These are phyloP conservation scores for Trachelus iudaicus DNA, from an alignment of 2,888 invertebrate species.

Conservation along the genomic window DNA sequence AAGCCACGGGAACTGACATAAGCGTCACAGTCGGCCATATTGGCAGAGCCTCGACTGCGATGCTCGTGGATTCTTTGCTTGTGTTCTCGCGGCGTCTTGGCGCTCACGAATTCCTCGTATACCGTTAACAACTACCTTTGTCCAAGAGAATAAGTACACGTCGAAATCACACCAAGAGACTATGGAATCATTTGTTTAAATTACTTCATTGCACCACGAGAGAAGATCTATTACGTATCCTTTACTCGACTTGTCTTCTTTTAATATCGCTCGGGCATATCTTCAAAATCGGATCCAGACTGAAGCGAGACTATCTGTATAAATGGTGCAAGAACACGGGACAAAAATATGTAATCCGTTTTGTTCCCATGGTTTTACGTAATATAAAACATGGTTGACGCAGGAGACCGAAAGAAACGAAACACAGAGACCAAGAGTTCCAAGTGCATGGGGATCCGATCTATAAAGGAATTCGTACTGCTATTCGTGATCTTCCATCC, in stretches of 20 bases:
- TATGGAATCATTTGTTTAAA: not conserved
- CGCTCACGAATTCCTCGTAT: not conserved
- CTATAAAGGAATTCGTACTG: too few relatives aligned
- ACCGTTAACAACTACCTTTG: not conserved
- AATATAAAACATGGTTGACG: not conserved
- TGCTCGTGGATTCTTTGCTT: not conserved
- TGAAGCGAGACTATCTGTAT: not conserved
- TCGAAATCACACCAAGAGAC: not conserved
- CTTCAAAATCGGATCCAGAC: not conserved
- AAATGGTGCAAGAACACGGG: not conserved
- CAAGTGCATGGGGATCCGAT: too few relatives aligned
- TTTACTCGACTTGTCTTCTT: not conserved
- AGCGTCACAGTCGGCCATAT: not conserved
- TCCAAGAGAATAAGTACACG: not conserved
- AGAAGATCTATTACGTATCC: not conserved
- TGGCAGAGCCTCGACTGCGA: not conserved
- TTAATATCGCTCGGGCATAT: not conserved
- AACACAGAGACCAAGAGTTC: not conserved
- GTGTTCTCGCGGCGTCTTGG: not conserved
- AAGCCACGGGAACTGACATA: not conserved
- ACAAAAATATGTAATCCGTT: not conserved
- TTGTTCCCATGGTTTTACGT: not conserved
- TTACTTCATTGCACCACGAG: not conserved
- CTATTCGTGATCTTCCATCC: too few relatives aligned
- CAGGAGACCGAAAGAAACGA: not conserved